phyloP scores from a whole-genome alignment of 2,888 invertebrate genomes.

The Congeria kusceri region DNA sequence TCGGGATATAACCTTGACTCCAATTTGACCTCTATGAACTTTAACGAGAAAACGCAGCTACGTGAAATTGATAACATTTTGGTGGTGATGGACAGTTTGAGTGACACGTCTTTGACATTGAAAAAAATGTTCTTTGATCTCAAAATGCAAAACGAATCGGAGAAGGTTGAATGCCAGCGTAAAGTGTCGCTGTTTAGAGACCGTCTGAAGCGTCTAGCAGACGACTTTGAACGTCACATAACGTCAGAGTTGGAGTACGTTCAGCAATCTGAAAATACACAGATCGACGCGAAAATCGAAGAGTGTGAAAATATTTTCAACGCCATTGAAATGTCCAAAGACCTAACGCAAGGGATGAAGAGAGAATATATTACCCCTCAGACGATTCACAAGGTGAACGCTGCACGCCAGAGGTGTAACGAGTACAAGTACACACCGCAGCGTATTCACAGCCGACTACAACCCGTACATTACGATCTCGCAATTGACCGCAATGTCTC shows the following conservation, averaged over 20 bases:
- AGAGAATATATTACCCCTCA: slow-evolving; percentile 54
- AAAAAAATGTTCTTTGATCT: slow-evolving; percentile 62
- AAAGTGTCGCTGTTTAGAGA: slow-evolving; percentile 53
- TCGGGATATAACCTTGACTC: slow-evolving; percentile 23
- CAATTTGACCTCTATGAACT: slow-evolving; percentile 41
- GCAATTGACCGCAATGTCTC: slow-evolving; percentile 59
- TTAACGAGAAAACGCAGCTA: slow-evolving; percentile 61
- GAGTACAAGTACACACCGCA: slow-evolving; percentile 56
- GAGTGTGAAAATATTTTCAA: slow-evolving; percentile 60
- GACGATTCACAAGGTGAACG: slow-evolving; percentile 57
- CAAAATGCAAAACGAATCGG: slow-evolving; percentile 59
- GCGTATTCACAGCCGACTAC: slow-evolving; percentile 54
- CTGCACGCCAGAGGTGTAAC: slow-evolving; percentile 51
- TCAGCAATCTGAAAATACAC: slow-evolving; percentile 50
- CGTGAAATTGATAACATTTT: slow-evolving; percentile 57
- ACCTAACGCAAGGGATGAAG: slow-evolving; percentile 50
- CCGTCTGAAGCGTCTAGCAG: slow-evolving; percentile 56
- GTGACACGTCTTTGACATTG: slow-evolving; percentile 56
- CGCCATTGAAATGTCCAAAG: slow-evolving; percentile 61
- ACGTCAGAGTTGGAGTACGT: slow-evolving; percentile 50
- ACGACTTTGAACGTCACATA: slow-evolving; percentile 59
- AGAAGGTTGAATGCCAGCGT: slow-evolving; percentile 52
- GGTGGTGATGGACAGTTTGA: slow-evolving; percentile 49
- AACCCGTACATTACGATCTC: slow-evolving; percentile 50
- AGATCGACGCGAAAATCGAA: slow-evolving; percentile 58